Percentiles rank a stretch among this genome's conserved stretches.
Conservation (phyloP, 1,140 invertebrate genomes). For the Bombus ignitus region DNA sequence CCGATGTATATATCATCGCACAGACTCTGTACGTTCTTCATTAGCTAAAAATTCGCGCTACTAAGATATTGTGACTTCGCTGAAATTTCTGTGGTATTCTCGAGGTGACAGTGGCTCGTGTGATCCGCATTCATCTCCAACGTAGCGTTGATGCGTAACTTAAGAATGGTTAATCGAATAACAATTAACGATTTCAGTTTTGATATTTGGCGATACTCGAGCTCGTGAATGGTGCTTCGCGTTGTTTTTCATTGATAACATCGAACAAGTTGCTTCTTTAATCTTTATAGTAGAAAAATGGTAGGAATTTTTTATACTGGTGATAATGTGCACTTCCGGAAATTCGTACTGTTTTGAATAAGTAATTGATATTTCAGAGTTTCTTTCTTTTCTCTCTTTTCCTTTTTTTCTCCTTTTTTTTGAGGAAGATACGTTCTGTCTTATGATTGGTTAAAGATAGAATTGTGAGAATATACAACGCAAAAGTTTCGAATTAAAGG, state of each 20-base stretch:
- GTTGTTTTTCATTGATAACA: neutral
- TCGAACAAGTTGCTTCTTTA: neutral
- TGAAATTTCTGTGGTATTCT: neutral
- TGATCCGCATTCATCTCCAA: neutral
- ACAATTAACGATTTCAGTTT: neutral
- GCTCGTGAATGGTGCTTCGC: neutral
- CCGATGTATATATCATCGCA: neutral
- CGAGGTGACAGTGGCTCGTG: neutral
- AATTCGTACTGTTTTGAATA: neutral
- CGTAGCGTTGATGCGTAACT: neutral
- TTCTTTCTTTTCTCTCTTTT: neutral
- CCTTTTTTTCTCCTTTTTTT: neutral
- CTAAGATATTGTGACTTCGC: neutral
- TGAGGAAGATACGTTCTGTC: neutral
- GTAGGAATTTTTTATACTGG: neutral
- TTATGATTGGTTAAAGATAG: neutral
- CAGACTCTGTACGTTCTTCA: neutral
- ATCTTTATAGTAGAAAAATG: neutral
- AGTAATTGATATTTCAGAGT: neutral
- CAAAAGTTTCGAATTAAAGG: conserved; percentile 32
- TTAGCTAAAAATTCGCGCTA: neutral
- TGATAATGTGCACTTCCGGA: neutral
- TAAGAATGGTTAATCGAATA: neutral
- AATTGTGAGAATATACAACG: conserved; percentile 6
- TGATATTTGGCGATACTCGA: neutral